These are phyloP conservation scores for Stenodema calcarata DNA, from an alignment of 2,888 invertebrate species.

Conservation along the genomic window DNA sequence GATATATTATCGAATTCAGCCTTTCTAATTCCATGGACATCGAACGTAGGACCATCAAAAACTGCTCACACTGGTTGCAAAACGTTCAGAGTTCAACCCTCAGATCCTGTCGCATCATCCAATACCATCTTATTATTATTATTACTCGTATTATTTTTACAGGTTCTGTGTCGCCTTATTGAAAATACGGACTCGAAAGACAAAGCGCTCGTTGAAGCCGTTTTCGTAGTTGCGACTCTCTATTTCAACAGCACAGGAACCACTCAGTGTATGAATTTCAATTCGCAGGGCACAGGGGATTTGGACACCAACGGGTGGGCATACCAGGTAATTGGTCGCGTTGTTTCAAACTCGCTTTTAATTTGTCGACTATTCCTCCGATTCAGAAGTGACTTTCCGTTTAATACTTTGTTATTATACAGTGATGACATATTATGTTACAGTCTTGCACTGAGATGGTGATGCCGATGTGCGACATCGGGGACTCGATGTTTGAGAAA, in stretches of 20 bases:
- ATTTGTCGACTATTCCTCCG: too few species aligned
- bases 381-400: background rate
- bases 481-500: slow-evolving; percentile 80
- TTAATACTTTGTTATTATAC: background rate
- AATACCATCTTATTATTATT: background rate
- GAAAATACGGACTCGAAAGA: slow-evolving; percentile 63
- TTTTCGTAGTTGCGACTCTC: slow-evolving; percentile 74
- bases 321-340: slow-evolving; percentile 82
- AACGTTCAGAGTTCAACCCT: too few species aligned
- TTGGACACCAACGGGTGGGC: slow-evolving; percentile 79
- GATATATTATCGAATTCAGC: too few species aligned
- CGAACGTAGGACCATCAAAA: too few species aligned
- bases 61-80: too few species aligned
- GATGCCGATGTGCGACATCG: slow-evolving; percentile 89
- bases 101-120: too few species aligned
- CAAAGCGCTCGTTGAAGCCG: slow-evolving; percentile 66
- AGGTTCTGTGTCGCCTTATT: slow-evolving; percentile 66
- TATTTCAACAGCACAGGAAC: slow-evolving; percentile 84
- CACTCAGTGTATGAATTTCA: slow-evolving; percentile 72
- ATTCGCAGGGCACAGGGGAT: slow-evolving; percentile 66
- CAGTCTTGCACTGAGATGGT: slow-evolving; percentile 89
- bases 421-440: background rate
- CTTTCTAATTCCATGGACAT: too few species aligned
- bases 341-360: too few species aligned
- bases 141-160: slow-evolving; percentile 49